These are phyloP conservation scores for Andrena trimmerana DNA, from an alignment of 2,888 invertebrate genomes.

Conservation along the genomic window DNA sequence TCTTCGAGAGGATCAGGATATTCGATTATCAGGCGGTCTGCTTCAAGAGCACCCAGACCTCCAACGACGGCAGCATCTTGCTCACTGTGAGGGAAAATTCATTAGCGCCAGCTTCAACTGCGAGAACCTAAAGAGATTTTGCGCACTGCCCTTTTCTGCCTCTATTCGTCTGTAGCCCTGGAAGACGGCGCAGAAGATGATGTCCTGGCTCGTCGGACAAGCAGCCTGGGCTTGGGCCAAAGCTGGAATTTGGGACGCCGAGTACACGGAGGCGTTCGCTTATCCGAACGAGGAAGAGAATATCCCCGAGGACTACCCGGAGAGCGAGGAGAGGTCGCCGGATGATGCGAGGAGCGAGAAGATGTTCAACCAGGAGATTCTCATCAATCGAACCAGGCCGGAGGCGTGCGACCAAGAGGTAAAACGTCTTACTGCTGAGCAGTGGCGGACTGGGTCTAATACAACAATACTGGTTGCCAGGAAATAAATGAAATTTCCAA, in stretches of 20 bases:
- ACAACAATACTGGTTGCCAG: too few relatives aligned
- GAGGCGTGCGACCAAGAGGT: conserved; percentile 94
- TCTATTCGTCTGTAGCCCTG: conserved; percentile 73
- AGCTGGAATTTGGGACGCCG: conserved; percentile 77
- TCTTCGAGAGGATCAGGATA: conserved; percentile 91
- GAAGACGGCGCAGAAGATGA: conserved; percentile 72
- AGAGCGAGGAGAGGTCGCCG: conserved; percentile 73
- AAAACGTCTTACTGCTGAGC: conserved; percentile 1
- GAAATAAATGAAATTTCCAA: too few relatives aligned
- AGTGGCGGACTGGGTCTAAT: too few relatives aligned
- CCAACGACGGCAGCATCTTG: conserved; percentile 88
- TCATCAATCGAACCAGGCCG: conserved; percentile 92
- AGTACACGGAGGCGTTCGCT: conserved; percentile 76
- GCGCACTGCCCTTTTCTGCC: not conserved
- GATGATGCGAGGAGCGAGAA: conserved; percentile 85
- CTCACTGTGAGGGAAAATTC: conserved; percentile 86
- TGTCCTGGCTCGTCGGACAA: conserved; percentile 80
- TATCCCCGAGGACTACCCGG: conserved; percentile 72
- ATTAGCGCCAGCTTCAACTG: not conserved
- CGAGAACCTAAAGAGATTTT: not conserved
- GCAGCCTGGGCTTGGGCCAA: conserved; percentile 78
- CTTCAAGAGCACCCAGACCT: conserved; percentile 89
- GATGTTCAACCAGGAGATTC: conserved; percentile 88
- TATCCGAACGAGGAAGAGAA: conserved; percentile 75
- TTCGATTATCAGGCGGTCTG: conserved; percentile 97